phyloP scores from a whole-genome alignment of 1,140 invertebrate species.

The Helicoverpa armigera region DNA sequence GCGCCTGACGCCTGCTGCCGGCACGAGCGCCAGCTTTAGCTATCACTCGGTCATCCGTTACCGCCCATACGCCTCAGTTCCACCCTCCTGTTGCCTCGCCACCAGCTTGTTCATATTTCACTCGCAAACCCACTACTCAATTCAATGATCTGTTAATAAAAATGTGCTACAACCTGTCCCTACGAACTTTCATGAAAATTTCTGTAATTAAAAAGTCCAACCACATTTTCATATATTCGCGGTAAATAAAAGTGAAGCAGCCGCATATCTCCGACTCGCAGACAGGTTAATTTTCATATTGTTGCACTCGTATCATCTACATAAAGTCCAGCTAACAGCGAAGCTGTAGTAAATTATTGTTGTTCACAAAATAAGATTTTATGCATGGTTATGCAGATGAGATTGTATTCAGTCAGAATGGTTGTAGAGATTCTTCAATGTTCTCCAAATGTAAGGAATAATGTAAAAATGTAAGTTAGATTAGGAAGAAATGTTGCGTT shows the following conservation, averaged over 20 bases:
- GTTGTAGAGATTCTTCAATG: constrained; percentile 19
- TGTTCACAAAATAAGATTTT: constrained; percentile 48
- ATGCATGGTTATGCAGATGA: constrained; percentile 48
- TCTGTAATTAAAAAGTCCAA: constrained; percentile 29
- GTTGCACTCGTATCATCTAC: constrained; percentile 36
- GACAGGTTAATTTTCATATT: constrained; percentile 41
- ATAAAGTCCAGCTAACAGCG: constrained; percentile 27
- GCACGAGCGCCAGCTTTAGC: constrained; percentile 18
- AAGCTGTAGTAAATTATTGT: constrained; percentile 42
- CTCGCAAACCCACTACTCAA: constrained; percentile 41
- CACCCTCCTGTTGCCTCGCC: constrained; percentile 56
- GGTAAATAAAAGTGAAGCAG: constrained; percentile 6
- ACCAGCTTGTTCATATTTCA: constrained; percentile 53
- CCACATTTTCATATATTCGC: background rate
- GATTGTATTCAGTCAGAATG: constrained; percentile 26
- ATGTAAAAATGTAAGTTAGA: background rate
- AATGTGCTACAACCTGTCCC: constrained; percentile 9
- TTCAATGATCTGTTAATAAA: constrained; percentile 51
- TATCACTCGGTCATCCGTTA: constrained; percentile 46
- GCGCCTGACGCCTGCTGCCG: background rate
- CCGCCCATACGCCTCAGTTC: constrained; percentile 50
- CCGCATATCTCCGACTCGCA: constrained; percentile 9
- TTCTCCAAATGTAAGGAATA: background rate
- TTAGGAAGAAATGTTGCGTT: constrained; percentile 7
- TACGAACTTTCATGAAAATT: constrained; percentile 1